These are phyloP conservation scores for Leptoclinus maculatus DNA, from an alignment of 2,797 vertebrate genomes.

Conservation along the genomic window DNA sequence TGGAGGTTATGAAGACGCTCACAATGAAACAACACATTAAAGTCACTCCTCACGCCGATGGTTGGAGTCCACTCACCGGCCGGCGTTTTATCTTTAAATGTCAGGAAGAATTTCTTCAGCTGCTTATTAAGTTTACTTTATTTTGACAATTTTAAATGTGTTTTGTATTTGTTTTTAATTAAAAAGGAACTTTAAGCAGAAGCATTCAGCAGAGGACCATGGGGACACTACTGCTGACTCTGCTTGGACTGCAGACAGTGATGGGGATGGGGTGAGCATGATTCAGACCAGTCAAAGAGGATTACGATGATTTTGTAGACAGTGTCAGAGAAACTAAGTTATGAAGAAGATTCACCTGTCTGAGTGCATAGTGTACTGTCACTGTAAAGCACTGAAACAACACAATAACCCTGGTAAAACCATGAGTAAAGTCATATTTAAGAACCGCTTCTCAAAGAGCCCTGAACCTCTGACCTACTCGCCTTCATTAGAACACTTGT, in stretches of 20 bases:
- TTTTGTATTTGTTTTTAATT: not conserved
- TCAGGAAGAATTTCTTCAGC: not conserved
- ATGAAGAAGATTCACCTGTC: not conserved
- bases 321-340: not conserved
- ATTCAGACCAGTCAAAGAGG: not conserved
- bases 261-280: conserved; percentile 74
- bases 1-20: too few species aligned
- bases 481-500: not conserved
- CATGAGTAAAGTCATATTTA: not conserved
- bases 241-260: conserved; percentile 74
- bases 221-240: conserved; percentile 67
- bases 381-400: conserved; percentile 1
- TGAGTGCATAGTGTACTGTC: not conserved
- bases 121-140: not conserved
- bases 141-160: not conserved
- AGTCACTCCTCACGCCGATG: not conserved
- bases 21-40: not conserved
- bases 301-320: not conserved
- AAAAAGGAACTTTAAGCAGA: conserved; percentile 16
- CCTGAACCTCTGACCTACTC: not conserved
- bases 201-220: conserved; percentile 48
- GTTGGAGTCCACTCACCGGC: not conserved
- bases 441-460: not conserved
- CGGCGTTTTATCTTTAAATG: not conserved
- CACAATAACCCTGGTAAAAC: not conserved